A percentile compares a stretch with the other conserved stretches of the same genome.
phyloP scores from a whole-genome alignment of 2,113 vertebrate genomes.

The Hystrix brachyura region DNA sequence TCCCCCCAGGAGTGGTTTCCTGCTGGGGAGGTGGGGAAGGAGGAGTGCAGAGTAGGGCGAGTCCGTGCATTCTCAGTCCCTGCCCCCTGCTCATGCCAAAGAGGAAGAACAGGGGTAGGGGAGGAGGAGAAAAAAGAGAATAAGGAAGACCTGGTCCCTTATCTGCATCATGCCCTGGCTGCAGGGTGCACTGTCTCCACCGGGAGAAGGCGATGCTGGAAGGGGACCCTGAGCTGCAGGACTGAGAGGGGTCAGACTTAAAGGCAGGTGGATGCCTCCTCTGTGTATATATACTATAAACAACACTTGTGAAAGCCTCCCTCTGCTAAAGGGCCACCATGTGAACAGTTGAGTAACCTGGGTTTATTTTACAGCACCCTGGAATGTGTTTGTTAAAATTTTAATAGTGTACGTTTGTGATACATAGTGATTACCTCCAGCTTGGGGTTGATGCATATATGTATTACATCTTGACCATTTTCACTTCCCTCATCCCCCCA shows the following conservation, averaged over 20 bases:
- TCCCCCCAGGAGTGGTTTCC: neutral
- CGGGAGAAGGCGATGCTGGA: neutral
- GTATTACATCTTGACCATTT: neutral
- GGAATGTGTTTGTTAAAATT: neutral
- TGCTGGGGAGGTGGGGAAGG: neutral
- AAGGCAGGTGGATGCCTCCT: neutral
- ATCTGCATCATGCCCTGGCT: neutral
- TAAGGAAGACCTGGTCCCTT: rapidly evolving
- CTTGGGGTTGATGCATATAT: neutral
- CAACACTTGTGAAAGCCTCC: neutral
- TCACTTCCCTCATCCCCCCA: neutral
- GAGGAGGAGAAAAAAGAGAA: rapidly evolving
- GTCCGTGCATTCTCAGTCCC: neutral
- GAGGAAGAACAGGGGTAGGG: neutral
- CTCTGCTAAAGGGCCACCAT: neutral
- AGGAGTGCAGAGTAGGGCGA: too few relatives aligned
- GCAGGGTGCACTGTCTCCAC: neutral
- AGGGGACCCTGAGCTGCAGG: rapidly evolving
- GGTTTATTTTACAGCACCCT: too few relatives aligned
- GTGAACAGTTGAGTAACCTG: neutral
- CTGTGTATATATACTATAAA: too few relatives aligned
- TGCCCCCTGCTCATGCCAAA: rapidly evolving
- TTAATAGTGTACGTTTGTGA: neutral
- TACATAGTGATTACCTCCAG: neutral
- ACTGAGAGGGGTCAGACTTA: neutral